Base-by-base conservation (phyloP, 2,797 vertebrate species). In the Protosalanx chinensis region DNA sequence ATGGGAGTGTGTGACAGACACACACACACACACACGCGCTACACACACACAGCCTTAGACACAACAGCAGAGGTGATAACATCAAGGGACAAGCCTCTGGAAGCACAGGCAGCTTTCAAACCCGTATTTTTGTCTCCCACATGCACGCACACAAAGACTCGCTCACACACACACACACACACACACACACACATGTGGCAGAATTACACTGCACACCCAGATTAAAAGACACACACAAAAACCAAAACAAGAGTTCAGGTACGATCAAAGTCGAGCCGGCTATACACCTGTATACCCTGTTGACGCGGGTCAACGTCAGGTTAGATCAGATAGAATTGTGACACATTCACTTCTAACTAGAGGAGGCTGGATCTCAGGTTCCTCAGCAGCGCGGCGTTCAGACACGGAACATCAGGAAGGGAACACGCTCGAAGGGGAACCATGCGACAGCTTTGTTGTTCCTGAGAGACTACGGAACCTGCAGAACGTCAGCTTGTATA, bases 11-110 rank as follows among this genome's bases (percentile, higher is more conserved):
- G 16, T 3, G n/a, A 59, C 57, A 59, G 4, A 12, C 3, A 53
- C 0, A n/a, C 41, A 46, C 41, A 46, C 41, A 46, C 41, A 46
- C 41, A 46, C 41, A 46, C 41, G 2, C 41, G 23, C 23, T 27
- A 53, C 16, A 53, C 51, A n/a, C 51, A 53, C 2, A 20, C 23
- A 59, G 65, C 23, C 66, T 16, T 59, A 53, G 15, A 53, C 51
- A 53, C 16, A 7, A 74, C 18, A 70, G 68, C 72, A 75, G n/a
- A 57, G 37, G 7, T 74, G 86, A 89, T 87, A 76, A 67, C 67
- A 84, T 86, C 81, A 60, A 63, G 58, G 41, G 65, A 46, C 72
- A 76, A 20, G 16, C 68, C n/a, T 2, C 59, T 12, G 6, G 32
- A 10, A 23, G 64, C 37, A 37, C 41, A 61, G 1, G 5, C 58